phyloP scores from a whole-genome alignment of 2,888 invertebrate genomes.

The Perizoma flavofasciatum region DNA sequence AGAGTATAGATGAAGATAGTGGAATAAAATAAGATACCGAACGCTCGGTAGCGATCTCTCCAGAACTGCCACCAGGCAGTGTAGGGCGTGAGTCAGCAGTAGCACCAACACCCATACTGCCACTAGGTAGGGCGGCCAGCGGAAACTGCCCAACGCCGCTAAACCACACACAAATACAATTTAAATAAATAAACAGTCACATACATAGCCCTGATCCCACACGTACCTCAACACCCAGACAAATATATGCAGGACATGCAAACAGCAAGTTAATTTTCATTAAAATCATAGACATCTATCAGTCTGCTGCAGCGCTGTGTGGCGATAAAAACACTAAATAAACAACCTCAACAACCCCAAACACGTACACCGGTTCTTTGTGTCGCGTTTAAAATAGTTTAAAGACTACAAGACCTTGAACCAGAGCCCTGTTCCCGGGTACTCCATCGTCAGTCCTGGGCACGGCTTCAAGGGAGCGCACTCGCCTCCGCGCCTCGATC shows the following conservation, averaged over 20 bases:
- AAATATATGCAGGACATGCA: too few relatives aligned
- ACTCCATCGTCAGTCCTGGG: slow-evolving; percentile 44
- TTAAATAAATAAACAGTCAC: not conserved
- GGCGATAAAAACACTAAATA: too few relatives aligned
- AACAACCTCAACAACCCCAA: too few relatives aligned
- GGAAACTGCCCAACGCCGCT: slow-evolving; percentile 71
- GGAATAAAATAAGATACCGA: slow-evolving; percentile 46
- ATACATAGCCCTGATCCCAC: too few relatives aligned
- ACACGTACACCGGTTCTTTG: too few relatives aligned
- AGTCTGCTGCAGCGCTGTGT: too few relatives aligned
- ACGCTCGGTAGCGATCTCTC: slow-evolving; percentile 62
- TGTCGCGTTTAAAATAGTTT: too few relatives aligned
- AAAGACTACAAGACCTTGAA: too few relatives aligned
- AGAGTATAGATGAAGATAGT: not conserved
- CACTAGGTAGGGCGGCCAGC: slow-evolving; percentile 78
- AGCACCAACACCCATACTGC: slow-evolving; percentile 71
- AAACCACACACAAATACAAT: slow-evolving; percentile 28
- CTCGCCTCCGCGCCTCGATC: slow-evolving; percentile 52
- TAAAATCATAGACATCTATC: too few relatives aligned
- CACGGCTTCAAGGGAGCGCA: slow-evolving; percentile 48
- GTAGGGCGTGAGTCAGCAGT: slow-evolving; percentile 67
- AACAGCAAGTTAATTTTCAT: too few relatives aligned
- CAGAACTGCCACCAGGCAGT: slow-evolving; percentile 62
- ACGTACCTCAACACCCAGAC: too few relatives aligned
- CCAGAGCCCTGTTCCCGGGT: slow-evolving; percentile 54